Percentiles rank a stretch among this genome's conserved stretches.
Evolutionary conservation across 2,113 vertebrate species (phyloP).

Genomic region (Corvus hawaiiensis): DNA sequence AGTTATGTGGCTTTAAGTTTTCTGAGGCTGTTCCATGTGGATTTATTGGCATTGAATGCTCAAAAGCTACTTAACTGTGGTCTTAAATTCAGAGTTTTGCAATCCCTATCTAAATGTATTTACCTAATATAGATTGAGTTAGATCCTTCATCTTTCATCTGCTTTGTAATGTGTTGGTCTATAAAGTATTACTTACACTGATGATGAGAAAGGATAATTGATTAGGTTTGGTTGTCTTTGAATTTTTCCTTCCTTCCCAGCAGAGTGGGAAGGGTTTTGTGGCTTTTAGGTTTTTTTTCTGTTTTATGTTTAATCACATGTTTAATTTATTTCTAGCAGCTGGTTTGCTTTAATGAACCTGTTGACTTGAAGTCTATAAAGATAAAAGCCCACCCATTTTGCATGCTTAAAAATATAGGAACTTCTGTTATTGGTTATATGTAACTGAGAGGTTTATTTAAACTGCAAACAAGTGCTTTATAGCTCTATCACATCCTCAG

Average conservation of each 20-base stretch:
- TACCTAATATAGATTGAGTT: neutral
- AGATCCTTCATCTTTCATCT: neutral
- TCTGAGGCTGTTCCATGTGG: neutral
- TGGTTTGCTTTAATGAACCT: neutral
- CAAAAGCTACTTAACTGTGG: neutral
- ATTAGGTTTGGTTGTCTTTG: neutral
- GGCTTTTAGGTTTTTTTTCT: fast-evolving
- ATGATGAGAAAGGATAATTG: neutral
- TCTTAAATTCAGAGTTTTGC: neutral
- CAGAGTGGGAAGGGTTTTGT: neutral
- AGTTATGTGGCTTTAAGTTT: neutral
- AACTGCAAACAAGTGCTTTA: neutral
- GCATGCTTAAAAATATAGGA: neutral
- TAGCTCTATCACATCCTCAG: neutral
- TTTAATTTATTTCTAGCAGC: neutral
- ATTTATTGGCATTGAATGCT: neutral
- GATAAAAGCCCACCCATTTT: neutral
- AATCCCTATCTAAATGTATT: neutral
- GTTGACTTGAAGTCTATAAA: neutral
- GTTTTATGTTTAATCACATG: neutral
- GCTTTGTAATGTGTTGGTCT: neutral
- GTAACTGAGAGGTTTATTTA: neutral
- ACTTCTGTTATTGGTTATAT: neutral
- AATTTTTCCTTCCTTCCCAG: neutral
- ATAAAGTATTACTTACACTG: neutral